Base-by-base conservation (phyloP, 2,797 vertebrate species). In the Sebastiscus albofasciatus region DNA sequence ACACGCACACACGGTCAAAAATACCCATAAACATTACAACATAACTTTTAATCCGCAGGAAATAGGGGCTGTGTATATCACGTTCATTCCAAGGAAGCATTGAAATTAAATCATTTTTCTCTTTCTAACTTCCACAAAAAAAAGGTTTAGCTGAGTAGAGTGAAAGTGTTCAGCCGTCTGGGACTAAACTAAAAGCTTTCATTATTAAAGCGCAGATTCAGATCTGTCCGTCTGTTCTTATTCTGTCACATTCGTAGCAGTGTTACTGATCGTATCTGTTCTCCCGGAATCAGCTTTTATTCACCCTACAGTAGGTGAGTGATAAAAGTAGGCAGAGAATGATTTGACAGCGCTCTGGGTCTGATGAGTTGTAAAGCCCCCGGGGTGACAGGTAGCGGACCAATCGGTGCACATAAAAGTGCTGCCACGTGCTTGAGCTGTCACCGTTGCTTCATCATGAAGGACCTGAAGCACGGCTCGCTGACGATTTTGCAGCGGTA, bases 301-400 rank as follows among this genome's bases (percentile, higher is more conserved):
- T 76, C 12, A 8, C 24, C 62, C 11, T 3, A 10, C 52, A 74
- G 42, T 8, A 39, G 49, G 34, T 52, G 60, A 79, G 66, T 22
- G 65, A 73, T 69, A 59, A 61, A 60, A 49, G 54, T 36, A 72
- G 6, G 18, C 42, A 36, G 49, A 79, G 54, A 22, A 26, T 36
- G 52, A 77, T 80, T 59, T 74, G 76, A 78, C 70, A 66, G 39
- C 3, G 67, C 65, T 79, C 55, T 56, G 24, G 61, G 58, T 80
- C 69, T 67, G 77, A 72, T 67, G 64, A 72, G 60, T 67, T 60
- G 33, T 36, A 66, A 76, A 65, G 73, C 77, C 80, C 82, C 61
- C 31, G n/a, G 71, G 74, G 56, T 62, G 73, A 56, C 55, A 77
- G 83, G 61, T 75, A 46, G 46, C 10, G 11, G 67, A 80, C 68